Evolutionary conservation across 2,113 vertebrate genomes (phyloP).

Genomic region (Phrynosoma platyrhinos): DNA sequence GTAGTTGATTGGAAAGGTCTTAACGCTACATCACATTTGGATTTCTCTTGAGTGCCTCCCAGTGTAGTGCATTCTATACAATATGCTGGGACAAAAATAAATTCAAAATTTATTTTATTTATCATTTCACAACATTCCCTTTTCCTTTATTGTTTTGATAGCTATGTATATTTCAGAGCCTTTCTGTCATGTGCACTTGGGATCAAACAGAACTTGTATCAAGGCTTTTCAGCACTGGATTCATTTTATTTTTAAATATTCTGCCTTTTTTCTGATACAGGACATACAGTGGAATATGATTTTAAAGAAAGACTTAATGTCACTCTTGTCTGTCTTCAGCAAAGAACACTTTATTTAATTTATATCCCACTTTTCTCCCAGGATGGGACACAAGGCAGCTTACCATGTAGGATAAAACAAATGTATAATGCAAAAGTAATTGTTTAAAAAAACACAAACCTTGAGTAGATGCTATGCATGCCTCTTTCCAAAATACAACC

Average conservation of each 20-base stretch:
- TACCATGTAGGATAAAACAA: too few species aligned
- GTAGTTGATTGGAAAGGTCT: constrained; percentile 46
- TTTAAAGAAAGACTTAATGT: too few species aligned
- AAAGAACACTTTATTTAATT: too few species aligned
- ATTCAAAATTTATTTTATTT: not conserved
- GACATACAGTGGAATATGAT: too few species aligned
- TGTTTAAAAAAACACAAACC: too few species aligned
- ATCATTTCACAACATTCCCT: constrained; percentile 16
- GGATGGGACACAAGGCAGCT: too few species aligned
- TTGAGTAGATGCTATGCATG: not conserved
- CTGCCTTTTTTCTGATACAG: too few species aligned
- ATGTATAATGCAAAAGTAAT: too few species aligned
- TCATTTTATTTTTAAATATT: not conserved
- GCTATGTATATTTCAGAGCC: not conserved
- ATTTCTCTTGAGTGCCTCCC: constrained; percentile 32
- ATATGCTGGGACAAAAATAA: constrained; percentile 29
- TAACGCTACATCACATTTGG: fast-evolving
- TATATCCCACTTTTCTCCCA: not conserved
- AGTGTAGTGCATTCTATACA: not conserved
- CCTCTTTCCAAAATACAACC: not conserved
- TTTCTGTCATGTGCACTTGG: not conserved
- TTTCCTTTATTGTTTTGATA: fast-evolving
- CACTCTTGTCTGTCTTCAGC: too few species aligned
- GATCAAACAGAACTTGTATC: not conserved
- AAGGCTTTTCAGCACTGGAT: not conserved